These are phyloP conservation scores for Dicyrtomina minuta DNA, from an alignment of 2,888 invertebrate genomes.

Conservation along the genomic window DNA sequence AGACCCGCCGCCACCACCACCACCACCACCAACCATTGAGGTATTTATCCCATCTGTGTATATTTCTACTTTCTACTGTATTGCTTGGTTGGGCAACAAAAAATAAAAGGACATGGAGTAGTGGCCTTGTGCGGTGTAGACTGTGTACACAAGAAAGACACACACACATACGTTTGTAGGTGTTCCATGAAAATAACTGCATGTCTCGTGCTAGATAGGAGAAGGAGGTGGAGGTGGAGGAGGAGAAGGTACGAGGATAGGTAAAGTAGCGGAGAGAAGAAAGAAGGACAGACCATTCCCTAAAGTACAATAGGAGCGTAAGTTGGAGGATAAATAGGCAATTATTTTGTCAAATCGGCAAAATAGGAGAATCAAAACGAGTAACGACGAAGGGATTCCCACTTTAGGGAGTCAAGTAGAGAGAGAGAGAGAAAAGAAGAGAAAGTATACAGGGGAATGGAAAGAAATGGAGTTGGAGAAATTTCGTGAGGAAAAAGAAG, in stretches of 20 bases:
- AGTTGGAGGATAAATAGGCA: conserved; percentile 54
- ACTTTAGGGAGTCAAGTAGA: conserved; percentile 24
- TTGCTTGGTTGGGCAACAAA: too few relatives aligned
- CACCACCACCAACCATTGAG: too few relatives aligned
- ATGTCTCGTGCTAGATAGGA: conserved; percentile 1
- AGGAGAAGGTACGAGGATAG: conserved; percentile 7
- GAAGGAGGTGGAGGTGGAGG: conserved; percentile 1
- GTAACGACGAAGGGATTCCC: conserved; percentile 38
- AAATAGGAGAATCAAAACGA: conserved; percentile 45
- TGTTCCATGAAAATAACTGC: background rate
- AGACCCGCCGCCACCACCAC: too few relatives aligned
- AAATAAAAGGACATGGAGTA: too few relatives aligned
- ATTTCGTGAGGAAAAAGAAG: conserved; percentile 1
- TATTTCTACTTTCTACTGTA: too few relatives aligned
- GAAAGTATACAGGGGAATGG: conserved; percentile 14
- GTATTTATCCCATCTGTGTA: too few relatives aligned
- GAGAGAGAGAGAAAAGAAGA: conserved; percentile 17
- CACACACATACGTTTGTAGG: background rate
- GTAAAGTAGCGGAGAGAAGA: conserved; percentile 2
- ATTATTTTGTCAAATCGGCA: conserved; percentile 54
- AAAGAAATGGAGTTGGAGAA: conserved; percentile 12
- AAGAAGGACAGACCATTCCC: conserved; percentile 44
- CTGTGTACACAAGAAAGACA: too few relatives aligned
- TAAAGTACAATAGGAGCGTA: conserved; percentile 50
- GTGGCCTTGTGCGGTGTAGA: too few relatives aligned